Evolutionary conservation across 2,113 vertebrate species (phyloP).

Genomic region (Phalacrocorax pelagicus): DNA sequence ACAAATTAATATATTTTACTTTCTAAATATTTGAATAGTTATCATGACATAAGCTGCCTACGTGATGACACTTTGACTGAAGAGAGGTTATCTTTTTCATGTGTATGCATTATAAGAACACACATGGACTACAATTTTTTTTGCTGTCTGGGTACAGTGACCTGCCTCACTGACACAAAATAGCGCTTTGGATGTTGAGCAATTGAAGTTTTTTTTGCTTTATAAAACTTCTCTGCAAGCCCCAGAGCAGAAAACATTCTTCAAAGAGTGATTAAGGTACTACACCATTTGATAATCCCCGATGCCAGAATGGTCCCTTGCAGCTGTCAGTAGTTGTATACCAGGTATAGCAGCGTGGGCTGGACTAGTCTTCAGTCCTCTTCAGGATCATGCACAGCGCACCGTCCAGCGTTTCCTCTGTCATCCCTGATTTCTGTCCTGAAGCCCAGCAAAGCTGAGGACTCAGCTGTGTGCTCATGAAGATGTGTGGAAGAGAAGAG

Average conservation of each 20-base stretch:
- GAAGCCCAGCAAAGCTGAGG: background rate
- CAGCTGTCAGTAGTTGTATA: background rate
- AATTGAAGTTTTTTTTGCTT: background rate
- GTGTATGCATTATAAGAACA: background rate
- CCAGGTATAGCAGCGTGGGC: background rate
- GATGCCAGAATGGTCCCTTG: background rate
- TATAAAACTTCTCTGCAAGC: background rate
- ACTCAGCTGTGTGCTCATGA: background rate
- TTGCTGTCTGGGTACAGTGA: background rate
- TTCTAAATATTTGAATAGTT: background rate
- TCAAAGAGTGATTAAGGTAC: background rate
- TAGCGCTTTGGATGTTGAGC: background rate
- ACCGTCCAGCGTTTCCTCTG: background rate
- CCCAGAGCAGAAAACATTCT: background rate
- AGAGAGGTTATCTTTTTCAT: background rate
- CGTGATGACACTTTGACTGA: background rate
- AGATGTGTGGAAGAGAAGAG: background rate
- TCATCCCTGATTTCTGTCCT: accelerated
- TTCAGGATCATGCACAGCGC: accelerated
- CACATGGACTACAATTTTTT: accelerated
- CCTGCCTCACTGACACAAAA: background rate
- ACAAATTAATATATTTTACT: background rate
- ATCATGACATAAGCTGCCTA: background rate
- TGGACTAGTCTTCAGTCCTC: background rate
- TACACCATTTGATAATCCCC: background rate